Evolutionary conservation across 92 coral and sea anemone genomes (phyloP).

Genomic region (Montipora capitata): DNA sequence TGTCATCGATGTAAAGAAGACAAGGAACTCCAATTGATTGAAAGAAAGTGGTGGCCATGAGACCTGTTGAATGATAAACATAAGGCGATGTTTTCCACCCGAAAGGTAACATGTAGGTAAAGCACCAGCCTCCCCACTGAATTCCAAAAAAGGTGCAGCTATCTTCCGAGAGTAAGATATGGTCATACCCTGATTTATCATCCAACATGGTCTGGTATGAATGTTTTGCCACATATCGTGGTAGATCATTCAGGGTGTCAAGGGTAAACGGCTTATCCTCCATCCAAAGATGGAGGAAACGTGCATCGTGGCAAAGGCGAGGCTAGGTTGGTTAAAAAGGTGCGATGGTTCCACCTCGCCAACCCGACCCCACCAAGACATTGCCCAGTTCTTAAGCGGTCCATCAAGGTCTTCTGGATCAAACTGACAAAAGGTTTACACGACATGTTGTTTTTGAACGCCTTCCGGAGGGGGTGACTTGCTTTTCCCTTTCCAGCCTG

Average conservation of each 20-base stretch:
- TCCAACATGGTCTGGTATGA: conserved; percentile 19
- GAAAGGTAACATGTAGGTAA: conserved; percentile 26
- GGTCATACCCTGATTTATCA: conserved; percentile 22
- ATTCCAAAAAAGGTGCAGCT: conserved; percentile 54
- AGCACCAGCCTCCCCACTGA: conserved; percentile 21
- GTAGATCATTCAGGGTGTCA: conserved; percentile 11
- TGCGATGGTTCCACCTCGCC: conserved; percentile 50
- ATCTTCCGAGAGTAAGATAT: conserved; percentile 22
- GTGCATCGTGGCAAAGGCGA: background rate
- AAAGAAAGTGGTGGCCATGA: conserved; percentile 42
- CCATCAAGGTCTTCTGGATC: conserved; percentile 33
- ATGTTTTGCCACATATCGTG: conserved; percentile 6
- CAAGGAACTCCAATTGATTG: conserved; percentile 47
- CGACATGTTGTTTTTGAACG: conserved; percentile 40
- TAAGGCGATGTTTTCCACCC: conserved; percentile 38
- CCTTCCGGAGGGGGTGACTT: conserved; percentile 1
- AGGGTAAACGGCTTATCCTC: conserved; percentile 31
- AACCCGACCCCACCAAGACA: conserved; percentile 48
- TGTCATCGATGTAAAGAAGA: conserved; percentile 34
- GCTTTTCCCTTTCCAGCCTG: background rate
- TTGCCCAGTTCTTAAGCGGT: conserved; percentile 48
- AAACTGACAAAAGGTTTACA: conserved; percentile 54
- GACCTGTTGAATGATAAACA: conserved; percentile 44
- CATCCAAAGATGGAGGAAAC: conserved; percentile 23
- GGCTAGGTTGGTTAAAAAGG: conserved; percentile 8